Percentiles rank a stretch among this genome's conserved stretches.
Conservation (phyloP, 37 sponge, comb jelly and placozoan species). For the Hormiphora californensis region DNA sequence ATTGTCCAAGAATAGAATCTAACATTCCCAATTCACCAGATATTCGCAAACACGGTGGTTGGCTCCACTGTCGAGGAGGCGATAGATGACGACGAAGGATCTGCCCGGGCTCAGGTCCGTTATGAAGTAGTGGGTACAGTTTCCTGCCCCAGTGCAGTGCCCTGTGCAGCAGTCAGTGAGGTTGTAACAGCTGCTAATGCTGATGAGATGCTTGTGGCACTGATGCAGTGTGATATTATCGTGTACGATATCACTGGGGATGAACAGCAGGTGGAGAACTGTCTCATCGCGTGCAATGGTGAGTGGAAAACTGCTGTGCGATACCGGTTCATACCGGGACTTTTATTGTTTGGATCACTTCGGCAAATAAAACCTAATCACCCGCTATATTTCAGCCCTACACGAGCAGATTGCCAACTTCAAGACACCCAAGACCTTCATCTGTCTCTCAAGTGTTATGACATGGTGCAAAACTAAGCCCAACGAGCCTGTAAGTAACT, state of each 20-base stretch:
- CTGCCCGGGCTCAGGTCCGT: conserved; percentile 18
- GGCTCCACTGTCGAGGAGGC: conserved; percentile 61
- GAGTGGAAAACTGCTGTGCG: too few species aligned
- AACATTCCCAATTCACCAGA: conserved; percentile 30
- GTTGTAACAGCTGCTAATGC: conserved; percentile 57
- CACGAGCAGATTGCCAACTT: conserved; percentile 72
- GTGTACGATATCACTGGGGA: conserved; percentile 68
- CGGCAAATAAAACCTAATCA: neutral
- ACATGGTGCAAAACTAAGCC: conserved; percentile 94
- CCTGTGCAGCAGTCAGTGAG: conserved; percentile 66
- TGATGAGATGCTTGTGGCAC: conserved; percentile 61
- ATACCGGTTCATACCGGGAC: neutral
- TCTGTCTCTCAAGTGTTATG: conserved; percentile 78
- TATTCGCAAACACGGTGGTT: conserved; percentile 59
- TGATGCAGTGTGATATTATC: conserved; percentile 78
- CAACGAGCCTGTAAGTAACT: conserved; percentile 71
- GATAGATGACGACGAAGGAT: conserved; percentile 55
- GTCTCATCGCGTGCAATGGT: conserved; percentile 70
- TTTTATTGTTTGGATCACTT: neutral
- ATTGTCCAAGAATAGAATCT: too few species aligned
- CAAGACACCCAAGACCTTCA: conserved; percentile 71
- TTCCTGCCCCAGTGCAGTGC: conserved; percentile 40
- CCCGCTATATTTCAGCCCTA: conserved; percentile 61
- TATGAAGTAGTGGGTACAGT: conserved; percentile 82
- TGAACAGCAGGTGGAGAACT: conserved; percentile 67